Base-by-base conservation (phyloP, 2,797 vertebrate species). In the Pteropus rufus region DNA sequence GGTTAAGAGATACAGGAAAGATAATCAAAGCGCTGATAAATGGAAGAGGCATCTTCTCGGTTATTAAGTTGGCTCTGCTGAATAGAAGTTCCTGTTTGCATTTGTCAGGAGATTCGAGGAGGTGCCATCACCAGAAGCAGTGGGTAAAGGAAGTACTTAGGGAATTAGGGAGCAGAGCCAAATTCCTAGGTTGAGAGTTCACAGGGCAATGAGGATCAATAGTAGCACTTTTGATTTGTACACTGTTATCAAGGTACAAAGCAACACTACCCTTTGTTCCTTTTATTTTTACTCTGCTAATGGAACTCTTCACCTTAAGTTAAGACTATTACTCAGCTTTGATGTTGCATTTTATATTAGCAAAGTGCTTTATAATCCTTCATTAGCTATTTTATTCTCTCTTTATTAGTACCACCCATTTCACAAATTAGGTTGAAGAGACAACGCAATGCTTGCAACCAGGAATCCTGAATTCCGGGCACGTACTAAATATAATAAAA, bases 261-360 rank as follows among this genome's bases (percentile, higher is more conserved):
- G 93, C 95, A 76, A 90, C 75, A 88, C 91, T 97, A 89, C 97
- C 97, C 97, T 97, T 97, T 97, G 97, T 91, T 97, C 97, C 87
- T 89, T 89, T 96, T 46, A 94, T 90, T 96, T 97, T 89, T 44
- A 39, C 67, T 91, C 81, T 21, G 80, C 70, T 97, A 96, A 96
- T 97, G 72, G 76, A 96, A 77, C 67, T 58, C 36, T 95, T 96
- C 49, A 69, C 91, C 89, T 80, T 82, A 96, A 97, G 96, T 96
- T 95, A 97, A 95, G 91, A 96, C 86, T 77, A 93, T 90, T 95
- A 94, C 77, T 97, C 87, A 85, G 93, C 96, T 95, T 95, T 96
- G 86, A 97, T 96, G 80, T 91, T 95, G 72, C 41, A 60, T 95
- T 97, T 97, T 92, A 85, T 94, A 80, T 96, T 85, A 92, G 75